A percentile compares a stretch with the other conserved stretches of the same genome.
phyloP scores from a whole-genome alignment of 2,888 invertebrate species.

The Vandiemenella viatica region DNA sequence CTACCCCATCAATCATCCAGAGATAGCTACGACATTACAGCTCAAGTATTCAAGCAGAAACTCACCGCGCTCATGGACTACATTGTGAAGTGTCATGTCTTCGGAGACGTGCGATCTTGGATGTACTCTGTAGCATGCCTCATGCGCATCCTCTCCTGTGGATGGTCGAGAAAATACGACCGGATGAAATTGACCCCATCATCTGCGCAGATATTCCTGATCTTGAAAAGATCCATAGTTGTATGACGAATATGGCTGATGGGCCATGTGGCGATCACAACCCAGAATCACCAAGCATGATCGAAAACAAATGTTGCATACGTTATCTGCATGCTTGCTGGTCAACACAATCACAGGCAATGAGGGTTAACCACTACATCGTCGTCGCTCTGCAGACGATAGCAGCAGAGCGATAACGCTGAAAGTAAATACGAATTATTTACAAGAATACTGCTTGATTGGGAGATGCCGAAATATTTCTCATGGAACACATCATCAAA shows the following conservation, averaged over 20 bases:
- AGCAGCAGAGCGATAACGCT: not conserved
- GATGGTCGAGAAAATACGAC: conserved; percentile 17
- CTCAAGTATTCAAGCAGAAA: too few species aligned
- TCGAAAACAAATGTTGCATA: too few species aligned
- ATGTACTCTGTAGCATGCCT: conserved; percentile 21
- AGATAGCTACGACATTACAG: too few species aligned
- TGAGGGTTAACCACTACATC: not conserved
- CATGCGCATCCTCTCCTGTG: conserved; percentile 21
- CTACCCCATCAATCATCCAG: conserved; percentile 16
- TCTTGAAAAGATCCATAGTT: conserved; percentile 20
- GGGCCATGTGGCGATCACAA: too few species aligned
- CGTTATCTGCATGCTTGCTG: not conserved
- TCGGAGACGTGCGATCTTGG: conserved; percentile 17
- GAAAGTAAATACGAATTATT: conserved; percentile 10
- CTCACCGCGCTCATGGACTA: conserved; percentile 13
- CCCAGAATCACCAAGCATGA: too few species aligned
- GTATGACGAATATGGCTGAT: conserved; percentile 16
- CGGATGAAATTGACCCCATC: conserved; percentile 21
- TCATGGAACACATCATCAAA: conserved; percentile 23
- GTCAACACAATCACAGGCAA: too few species aligned
- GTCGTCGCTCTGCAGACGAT: not conserved
- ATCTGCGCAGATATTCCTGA: conserved; percentile 26
- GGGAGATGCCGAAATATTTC: conserved; percentile 23
- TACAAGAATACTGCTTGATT: conserved; percentile 23
- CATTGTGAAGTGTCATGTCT: conserved; percentile 18